Base-by-base conservation (phyloP, 2,797 vertebrate species). In the Natrix natrix region DNA sequence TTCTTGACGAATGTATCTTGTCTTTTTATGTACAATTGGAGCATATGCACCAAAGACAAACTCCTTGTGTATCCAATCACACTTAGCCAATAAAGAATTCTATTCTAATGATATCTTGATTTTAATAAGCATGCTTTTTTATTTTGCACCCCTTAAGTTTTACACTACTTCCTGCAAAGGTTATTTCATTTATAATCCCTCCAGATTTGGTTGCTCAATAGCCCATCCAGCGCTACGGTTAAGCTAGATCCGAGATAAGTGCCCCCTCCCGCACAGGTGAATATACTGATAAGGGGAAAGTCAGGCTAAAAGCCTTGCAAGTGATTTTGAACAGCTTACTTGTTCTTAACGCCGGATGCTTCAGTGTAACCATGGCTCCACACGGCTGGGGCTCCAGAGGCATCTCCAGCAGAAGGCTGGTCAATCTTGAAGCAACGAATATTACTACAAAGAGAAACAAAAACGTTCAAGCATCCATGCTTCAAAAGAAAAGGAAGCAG, bases 301-400 rank as follows among this genome's bases (percentile, higher is more conserved):
- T 26, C 60, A 57, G 16, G 22, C 10, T 87, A 32, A 87, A 26
- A 57, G 54, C 13, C 16, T 59, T 92, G 37, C 55, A 56, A 22
- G 7, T 59, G 2, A 26, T 8, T 20, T 32, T 22, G 32, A 57
- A 20, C 57, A 32, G 97, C 98, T 32, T 97, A 99, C 99, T 99
- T 99, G 98, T 99, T 99, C 97, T 99, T 99, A 11, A 99, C 96
- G 13, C 99, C 99, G 0, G 99, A 99, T 0, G 99, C 99, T 96
- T 99, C 99, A 0, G 99, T 99, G 97, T 99, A 99, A 87, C 99
- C 99, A 8, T 99, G 99, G 63, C 99, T 99, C 99, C 99, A 99
- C 78, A 99, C 99, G 0, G 99, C 99, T 0, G 99, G 99, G 0
- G 99, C 99, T 94, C 98, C 98, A 0, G 98, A 98, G 0, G 98